phyloP scores from a whole-genome alignment of 2,888 invertebrate species.

The Chymomyza fuscimana region DNA sequence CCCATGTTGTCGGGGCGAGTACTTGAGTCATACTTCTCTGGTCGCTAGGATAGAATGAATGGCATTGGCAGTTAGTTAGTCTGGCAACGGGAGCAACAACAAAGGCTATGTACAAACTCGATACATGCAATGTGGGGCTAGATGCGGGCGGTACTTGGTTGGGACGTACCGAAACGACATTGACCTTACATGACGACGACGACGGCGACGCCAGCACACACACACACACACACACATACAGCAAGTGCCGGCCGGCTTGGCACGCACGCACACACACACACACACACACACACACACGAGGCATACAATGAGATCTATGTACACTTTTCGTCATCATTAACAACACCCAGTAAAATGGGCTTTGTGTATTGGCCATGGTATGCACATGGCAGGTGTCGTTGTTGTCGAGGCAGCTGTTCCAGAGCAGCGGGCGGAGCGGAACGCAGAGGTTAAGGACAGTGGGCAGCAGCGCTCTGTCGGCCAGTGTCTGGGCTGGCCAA shows the following conservation, averaged over 20 bases:
- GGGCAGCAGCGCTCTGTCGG: conserved; percentile 8
- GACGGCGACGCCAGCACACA: conserved; percentile 19
- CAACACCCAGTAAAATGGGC: conserved; percentile 36
- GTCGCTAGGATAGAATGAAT: conserved; percentile 50
- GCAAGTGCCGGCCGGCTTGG: conserved; percentile 32
- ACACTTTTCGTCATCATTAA: conserved; percentile 47
- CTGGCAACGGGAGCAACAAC: conserved; percentile 9
- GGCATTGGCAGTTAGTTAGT: conserved; percentile 40
- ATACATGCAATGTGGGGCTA: conserved; percentile 57
- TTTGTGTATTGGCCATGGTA: conserved; percentile 30
- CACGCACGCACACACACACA: conserved; percentile 25
- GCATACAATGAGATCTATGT: conserved; percentile 10
- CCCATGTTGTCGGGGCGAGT: conserved; percentile 20
- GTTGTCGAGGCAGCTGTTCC: background rate
- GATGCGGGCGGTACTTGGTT: conserved; percentile 6
- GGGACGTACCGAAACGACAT: conserved; percentile 69
- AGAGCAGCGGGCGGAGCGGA: background rate
- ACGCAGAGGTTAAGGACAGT: conserved; percentile 41
- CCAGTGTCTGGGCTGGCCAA: conserved; percentile 4
- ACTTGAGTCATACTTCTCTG: conserved; percentile 64
- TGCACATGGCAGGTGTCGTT: conserved; percentile 41
- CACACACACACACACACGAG: too few relatives aligned
- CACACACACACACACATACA: background rate
- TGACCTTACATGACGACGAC: conserved; percentile 71
- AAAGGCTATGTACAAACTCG: conserved; percentile 45